Evolutionary conservation across 2,888 invertebrate genomes (phyloP), one percentile per base, ranked within the genome.

Genomic region (Physocephala rufipes): DNA sequence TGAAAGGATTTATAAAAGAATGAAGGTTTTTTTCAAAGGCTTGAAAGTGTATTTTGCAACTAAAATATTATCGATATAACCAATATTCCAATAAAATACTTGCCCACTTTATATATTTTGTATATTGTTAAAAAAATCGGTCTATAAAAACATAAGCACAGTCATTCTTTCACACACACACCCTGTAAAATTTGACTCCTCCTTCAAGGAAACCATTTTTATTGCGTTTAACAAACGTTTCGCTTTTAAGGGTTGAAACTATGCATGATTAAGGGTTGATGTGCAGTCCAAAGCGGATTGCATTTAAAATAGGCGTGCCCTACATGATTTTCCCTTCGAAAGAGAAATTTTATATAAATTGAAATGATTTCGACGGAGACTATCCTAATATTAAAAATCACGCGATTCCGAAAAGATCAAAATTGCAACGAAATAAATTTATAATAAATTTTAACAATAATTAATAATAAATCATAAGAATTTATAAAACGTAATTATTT

Each of bases 131-230:
- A n/a, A n/a, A n/a, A n/a, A n/a, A n/a, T n/a, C n/a, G n/a, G n/a
- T n/a, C n/a, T n/a, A n/a, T n/a, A n/a, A n/a, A n/a, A n/a, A n/a
- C n/a, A n/a, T n/a, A n/a, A n/a, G n/a, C n/a, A n/a, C n/a, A n/a
- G n/a, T n/a, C n/a, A n/a, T n/a, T n/a, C n/a, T n/a, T n/a, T n/a
- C n/a, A n/a, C n/a, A n/a, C 51, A 49, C 24, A 24, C 68, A 68
- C 68, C 68, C 68, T 68, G 68, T 62, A 36, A n/a, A n/a, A 36
- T 51, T 28, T 51, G 36, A 61, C 68, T 68, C 68, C 68, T 13
- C 68, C 68, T 51, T 49, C 51, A 21, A 28, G 49, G 68, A 21
- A 67, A 19, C 67, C 67, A 68, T 68, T 47, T 63, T 68, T 68
- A 47, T 28, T 21, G 28, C 24, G 16, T 45, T n/a, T n/a, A 2